Conservation (phyloP, 2,888 invertebrate genomes). For the Ophonus ardosiacus region DNA sequence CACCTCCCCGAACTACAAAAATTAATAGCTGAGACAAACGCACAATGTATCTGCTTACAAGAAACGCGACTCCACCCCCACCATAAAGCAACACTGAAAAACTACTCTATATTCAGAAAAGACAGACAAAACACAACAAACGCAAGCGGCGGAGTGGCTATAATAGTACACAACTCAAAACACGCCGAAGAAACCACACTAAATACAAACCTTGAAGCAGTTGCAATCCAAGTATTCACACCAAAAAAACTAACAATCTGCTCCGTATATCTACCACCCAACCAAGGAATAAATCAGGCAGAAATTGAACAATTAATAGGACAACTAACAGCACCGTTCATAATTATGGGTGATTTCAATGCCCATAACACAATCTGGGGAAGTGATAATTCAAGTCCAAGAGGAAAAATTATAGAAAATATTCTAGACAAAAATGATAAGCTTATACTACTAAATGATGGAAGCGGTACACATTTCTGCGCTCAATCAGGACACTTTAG, state of each 20-base stretch:
- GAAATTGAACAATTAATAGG: neutral
- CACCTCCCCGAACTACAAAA: too few species aligned
- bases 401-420: slow-evolving; percentile 40
- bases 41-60: too few species aligned
- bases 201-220: neutral
- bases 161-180: neutral
- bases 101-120: neutral
- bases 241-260: neutral
- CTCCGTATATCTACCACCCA: slow-evolving; percentile 2
- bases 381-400: neutral
- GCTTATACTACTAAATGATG: slow-evolving; percentile 22
- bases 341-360: slow-evolving; percentile 39
- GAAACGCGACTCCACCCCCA: neutral
- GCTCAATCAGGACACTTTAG: neutral
- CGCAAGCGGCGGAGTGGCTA: too few species aligned
- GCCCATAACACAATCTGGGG: slow-evolving; percentile 28
- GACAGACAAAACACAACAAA: too few species aligned
- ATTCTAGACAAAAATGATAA: neutral
- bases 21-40: too few species aligned
- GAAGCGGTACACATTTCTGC: neutral
- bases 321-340: slow-evolving; percentile 1
- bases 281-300: neutral
- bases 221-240: neutral
- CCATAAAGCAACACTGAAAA: neutral
- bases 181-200: neutral